phyloP scores from a whole-genome alignment of 2,797 vertebrate genomes.

The Coregonus ussuriensis region DNA sequence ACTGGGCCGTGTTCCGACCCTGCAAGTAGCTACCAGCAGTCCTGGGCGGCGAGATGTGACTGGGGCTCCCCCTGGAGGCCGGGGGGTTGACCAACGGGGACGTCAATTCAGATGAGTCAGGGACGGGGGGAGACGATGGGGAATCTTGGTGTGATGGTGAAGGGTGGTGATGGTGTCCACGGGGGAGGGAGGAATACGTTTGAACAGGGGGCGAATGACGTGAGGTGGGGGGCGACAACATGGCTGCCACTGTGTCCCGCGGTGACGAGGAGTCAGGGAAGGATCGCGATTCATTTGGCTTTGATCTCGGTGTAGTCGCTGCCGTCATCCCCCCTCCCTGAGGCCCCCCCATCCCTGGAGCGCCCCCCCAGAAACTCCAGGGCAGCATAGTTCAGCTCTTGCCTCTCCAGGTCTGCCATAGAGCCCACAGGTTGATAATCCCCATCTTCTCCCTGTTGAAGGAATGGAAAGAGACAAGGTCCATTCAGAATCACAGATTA shows the following conservation, averaged over 20 bases:
- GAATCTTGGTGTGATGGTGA: constrained; percentile 29
- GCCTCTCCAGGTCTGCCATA: constrained; percentile 56
- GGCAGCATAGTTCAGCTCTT: too few species aligned
- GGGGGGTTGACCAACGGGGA: neutral
- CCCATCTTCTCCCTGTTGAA: constrained; percentile 79
- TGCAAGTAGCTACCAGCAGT: constrained; percentile 45
- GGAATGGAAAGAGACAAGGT: constrained; percentile 6
- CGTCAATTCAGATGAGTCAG: constrained; percentile 16
- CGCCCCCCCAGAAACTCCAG: too few species aligned
- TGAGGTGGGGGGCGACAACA: constrained; percentile 7
- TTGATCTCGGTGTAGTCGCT: constrained; percentile 82
- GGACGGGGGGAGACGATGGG: constrained; percentile 23
- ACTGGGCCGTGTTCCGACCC: constrained; percentile 40
- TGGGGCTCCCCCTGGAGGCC: neutral
- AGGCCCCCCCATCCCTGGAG: too few species aligned
- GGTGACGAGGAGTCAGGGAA: constrained; percentile 79
- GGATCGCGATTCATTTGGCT: constrained; percentile 83
- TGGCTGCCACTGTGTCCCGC: constrained; percentile 73
- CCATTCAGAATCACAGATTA: constrained; percentile 38
- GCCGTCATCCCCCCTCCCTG: constrained; percentile 70
- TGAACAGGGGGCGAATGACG: constrained; percentile 20
- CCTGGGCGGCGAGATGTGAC: constrained; percentile 32
- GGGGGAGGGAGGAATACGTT: too few species aligned
- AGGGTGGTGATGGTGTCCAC: too few species aligned
- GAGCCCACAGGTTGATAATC: constrained; percentile 80